Conservation (phyloP, 2,113 vertebrate genomes). For the Vidua macroura region DNA sequence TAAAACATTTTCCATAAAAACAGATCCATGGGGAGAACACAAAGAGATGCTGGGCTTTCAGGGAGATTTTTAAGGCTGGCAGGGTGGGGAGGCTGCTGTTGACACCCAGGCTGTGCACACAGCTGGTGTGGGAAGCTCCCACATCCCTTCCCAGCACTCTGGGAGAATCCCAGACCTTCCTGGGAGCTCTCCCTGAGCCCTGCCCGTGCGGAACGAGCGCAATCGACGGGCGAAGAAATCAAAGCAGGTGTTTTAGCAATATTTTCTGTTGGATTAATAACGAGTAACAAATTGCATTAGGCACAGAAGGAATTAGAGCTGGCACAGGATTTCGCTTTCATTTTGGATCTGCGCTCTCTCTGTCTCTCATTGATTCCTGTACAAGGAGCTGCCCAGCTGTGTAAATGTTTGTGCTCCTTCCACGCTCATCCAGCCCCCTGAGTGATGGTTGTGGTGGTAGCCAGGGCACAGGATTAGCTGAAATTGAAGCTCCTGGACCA, state of each 20-base stretch:
- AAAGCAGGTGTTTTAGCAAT: slow-evolving; percentile 27
- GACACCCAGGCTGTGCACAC: background rate
- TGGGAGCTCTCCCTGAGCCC: background rate
- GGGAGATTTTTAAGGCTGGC: background rate
- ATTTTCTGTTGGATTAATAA: slow-evolving; percentile 51
- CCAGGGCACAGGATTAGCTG: background rate
- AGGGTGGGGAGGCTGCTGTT: background rate
- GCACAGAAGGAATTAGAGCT: slow-evolving; percentile 44
- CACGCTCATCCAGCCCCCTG: background rate
- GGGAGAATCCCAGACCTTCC: background rate
- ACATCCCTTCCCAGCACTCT: accelerated
- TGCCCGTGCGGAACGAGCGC: background rate
- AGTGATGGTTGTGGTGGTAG: background rate
- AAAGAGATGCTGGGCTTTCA: accelerated
- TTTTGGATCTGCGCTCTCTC: background rate
- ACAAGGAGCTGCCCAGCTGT: background rate
- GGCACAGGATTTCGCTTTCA: background rate
- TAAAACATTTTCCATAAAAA: accelerated
- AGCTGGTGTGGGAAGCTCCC: background rate
- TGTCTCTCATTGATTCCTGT: background rate
- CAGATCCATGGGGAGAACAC: background rate
- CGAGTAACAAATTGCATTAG: slow-evolving; percentile 40
- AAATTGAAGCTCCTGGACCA: background rate
- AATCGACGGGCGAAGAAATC: background rate
- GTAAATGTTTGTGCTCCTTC: background rate